A percentile compares a stretch with the other conserved stretches of the same genome.
Conservation (phyloP, 2,888 invertebrate species). For the Zhengitettix transpicula region DNA sequence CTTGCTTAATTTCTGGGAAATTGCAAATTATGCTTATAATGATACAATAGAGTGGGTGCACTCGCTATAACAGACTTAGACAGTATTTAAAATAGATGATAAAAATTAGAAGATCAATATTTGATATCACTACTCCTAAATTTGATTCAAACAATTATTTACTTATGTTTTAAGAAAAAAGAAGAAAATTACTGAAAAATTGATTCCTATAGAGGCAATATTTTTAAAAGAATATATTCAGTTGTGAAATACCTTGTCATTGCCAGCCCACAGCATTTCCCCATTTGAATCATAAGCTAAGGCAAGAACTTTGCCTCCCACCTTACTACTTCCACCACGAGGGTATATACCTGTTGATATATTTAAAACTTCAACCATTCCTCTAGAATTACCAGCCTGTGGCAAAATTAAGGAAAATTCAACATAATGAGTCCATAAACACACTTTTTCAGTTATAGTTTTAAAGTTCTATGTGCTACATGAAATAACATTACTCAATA, state of each 20-base stretch:
- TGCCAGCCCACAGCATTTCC: conserved; percentile 66
- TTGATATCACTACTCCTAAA: no score
- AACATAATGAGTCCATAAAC: no score
- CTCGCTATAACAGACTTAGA: no score
- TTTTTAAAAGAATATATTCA: not conserved
- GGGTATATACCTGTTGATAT: conserved; percentile 72
- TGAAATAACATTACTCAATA: no score
- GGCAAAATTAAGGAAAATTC: not conserved
- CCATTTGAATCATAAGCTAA: conserved; percentile 64
- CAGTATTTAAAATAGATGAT: no score
- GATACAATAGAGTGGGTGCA: no score
- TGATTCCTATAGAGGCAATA: not conserved
- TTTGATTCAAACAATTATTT: not conserved
- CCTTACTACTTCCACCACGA: conserved; percentile 35
- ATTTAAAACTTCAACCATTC: conserved; percentile 62
- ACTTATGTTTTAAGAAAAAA: no score
- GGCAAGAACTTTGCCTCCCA: conserved; percentile 38
- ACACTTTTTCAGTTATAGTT: no score
- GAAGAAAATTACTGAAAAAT: not conserved
- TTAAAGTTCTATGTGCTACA: no score
- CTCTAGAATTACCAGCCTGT: conserved; percentile 52
- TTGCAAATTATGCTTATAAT: no score
- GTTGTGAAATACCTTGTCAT: conserved; percentile 42
- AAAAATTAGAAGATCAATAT: no score
- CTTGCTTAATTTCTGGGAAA: no score